Evolutionary conservation across 1,140 invertebrate genomes (phyloP).

Genomic region (Agraylea sexmaculata): DNA sequence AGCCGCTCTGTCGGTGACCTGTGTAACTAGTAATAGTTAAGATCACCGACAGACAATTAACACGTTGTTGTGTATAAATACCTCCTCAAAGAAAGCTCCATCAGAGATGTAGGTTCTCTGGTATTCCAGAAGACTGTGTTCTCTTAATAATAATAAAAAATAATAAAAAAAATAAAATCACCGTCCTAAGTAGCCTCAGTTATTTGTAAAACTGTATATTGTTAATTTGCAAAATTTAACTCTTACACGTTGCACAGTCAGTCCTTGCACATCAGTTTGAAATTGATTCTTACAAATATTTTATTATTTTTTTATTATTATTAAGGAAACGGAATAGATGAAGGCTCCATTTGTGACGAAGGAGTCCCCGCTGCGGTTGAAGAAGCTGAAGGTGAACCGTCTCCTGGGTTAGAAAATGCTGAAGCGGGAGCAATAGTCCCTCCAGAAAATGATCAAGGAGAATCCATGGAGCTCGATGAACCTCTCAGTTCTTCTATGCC

Average conservation of each 20-base stretch:
- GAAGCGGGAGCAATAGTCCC: slow-evolving; percentile 2
- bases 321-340: slow-evolving; percentile 28
- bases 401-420: slow-evolving; percentile 23
- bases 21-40: too few species aligned
- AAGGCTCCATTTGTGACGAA: slow-evolving; percentile 32
- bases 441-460: slow-evolving; percentile 19
- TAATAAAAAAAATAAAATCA: background rate
- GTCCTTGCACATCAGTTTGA: background rate
- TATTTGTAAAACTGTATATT: background rate
- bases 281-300: background rate
- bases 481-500: slow-evolving; percentile 26
- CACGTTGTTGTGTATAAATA: too few species aligned
- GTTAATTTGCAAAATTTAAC: background rate
- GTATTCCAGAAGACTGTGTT: too few species aligned
- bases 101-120: too few species aligned
- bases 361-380: slow-evolving; percentile 24
- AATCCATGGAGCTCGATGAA: slow-evolving; percentile 38
- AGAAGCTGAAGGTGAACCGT: slow-evolving; percentile 25
- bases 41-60: too few species aligned
- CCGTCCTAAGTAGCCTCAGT: background rate
- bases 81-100: too few species aligned
- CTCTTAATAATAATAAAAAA: too few species aligned
- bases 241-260: background rate
- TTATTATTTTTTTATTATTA: background rate
- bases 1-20: too few species aligned